Evolutionary conservation across 2,888 invertebrate genomes (phyloP).

Genomic region (Andrena fulva): DNA sequence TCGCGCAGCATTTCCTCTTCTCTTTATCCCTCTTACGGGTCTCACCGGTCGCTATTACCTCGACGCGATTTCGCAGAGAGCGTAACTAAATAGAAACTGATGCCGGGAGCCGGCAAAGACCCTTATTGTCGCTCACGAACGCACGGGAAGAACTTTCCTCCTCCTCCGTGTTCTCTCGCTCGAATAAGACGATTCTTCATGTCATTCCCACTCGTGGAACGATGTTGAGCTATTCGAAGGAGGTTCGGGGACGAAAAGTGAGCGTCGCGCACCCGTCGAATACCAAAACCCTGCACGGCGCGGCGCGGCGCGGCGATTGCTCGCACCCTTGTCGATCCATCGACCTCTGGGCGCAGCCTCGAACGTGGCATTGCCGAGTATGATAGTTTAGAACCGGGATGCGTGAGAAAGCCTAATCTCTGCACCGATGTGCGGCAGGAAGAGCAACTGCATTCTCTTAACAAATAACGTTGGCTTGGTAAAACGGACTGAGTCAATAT

Average conservation of each 20-base stretch:
- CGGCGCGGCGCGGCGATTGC: constrained; percentile 11
- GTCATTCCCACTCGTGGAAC: constrained; percentile 73
- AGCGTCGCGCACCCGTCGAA: constrained; percentile 72
- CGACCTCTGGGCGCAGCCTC: constrained; percentile 43
- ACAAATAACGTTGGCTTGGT: no score
- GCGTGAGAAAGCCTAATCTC: background rate
- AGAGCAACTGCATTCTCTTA: constrained; percentile 1
- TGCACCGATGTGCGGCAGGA: background rate
- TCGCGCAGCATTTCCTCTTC: constrained; percentile 52
- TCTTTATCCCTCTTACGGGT: constrained; percentile 37
- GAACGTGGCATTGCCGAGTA: background rate
- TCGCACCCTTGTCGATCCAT: constrained; percentile 46
- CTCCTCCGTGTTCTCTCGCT: constrained; percentile 70
- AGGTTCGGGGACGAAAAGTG: constrained; percentile 71
- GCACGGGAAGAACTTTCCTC: constrained; percentile 76
- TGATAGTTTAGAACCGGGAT: constrained; percentile 18
- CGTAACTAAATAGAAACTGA: constrained; percentile 81
- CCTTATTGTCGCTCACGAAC: constrained; percentile 78
- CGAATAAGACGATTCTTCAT: constrained; percentile 81
- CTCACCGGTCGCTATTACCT: constrained; percentile 64
- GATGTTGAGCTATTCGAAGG: constrained; percentile 54
- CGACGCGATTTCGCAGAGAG: constrained; percentile 72
- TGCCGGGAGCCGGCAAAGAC: constrained; percentile 74
- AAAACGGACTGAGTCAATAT: no score
- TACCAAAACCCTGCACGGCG: constrained; percentile 67